Base-by-base conservation (phyloP, 2,888 invertebrate species). In the Piscicola geometra region DNA sequence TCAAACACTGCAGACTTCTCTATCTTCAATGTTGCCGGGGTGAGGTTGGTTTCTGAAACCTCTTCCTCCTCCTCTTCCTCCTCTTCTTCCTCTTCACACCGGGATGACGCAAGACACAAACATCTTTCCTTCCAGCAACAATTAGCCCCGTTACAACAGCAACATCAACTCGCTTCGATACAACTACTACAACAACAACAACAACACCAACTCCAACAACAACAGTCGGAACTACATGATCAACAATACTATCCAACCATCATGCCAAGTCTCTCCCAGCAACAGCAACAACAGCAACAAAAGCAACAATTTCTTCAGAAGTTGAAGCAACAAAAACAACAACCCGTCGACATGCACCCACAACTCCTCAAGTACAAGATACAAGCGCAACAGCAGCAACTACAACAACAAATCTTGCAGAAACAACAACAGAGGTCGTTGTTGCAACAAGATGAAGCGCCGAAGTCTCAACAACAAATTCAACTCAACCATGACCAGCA, bases 201-300 rank as follows among this genome's bases (percentile, higher is more conserved):
- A 5, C 60, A 56, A 21, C 60, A 56, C 9, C 5, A 56, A 25
- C 21, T 25, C n/a, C 60, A 56, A 56, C 60, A 56, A 15, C n/a
- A 15, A 21, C 21, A 56, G 25, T 21, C 60, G n/a, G 15, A 56
- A 56, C 60, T 18, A 25, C 60, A 56, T 18, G 15, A 56, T 5
- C 60, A 56, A 56, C 60, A 56, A 56, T n/a, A 56, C 15, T 41
- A 41, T 15, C 15, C 41, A 41, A 56, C n/a, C 5, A 56, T 56
- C 12, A 18, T 18, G n/a, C 3, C 3, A 18, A 56, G 3, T n/a
- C 9, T n/a, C n/a, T 25, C 25, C 3, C 60, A 56, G n/a, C 60
- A 56, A 56, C 21, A 56, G n/a, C 60, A 56, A 56, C 60, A 56
- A 56, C 60, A 56, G n/a, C 60, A 56, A 56, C n/a, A 56, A 25